Conservation (phyloP, 2,113 vertebrate species). For the Phainopepla nitens region DNA sequence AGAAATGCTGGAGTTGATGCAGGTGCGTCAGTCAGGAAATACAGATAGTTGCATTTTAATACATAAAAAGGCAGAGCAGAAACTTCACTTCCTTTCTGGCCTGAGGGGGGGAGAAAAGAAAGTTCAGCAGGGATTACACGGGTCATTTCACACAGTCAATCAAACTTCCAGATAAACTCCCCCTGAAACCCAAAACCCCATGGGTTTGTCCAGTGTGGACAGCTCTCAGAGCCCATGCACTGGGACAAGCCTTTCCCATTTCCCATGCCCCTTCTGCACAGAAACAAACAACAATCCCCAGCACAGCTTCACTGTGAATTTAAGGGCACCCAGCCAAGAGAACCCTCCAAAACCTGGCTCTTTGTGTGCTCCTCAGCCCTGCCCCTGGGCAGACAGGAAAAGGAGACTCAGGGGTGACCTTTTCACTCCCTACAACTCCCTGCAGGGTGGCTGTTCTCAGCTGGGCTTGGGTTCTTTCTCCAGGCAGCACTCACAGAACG, state of each 20-base stretch:
- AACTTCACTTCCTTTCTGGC: neutral
- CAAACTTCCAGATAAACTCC: neutral
- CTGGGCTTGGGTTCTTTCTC: too few relatives aligned
- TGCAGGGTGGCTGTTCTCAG: neutral
- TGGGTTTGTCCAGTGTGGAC: neutral
- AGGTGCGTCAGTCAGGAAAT: neutral
- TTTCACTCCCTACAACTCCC: neutral
- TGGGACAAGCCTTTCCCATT: neutral
- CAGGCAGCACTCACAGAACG: neutral
- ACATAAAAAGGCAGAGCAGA: neutral
- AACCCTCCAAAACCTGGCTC: neutral
- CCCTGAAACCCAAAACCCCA: neutral
- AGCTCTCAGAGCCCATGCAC: neutral
- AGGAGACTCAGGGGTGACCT: too few relatives aligned
- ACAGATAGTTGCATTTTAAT: neutral
- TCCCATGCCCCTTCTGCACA: neutral
- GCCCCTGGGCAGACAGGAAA: neutral
- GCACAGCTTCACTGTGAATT: neutral
- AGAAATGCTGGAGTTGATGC: neutral
- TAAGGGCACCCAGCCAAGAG: neutral
- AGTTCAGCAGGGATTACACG: neutral
- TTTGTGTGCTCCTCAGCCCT: neutral
- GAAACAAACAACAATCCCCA: neutral
- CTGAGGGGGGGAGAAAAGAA: neutral
- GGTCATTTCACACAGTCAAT: neutral